A percentile compares a stretch with the other conserved stretches of the same genome.
Evolutionary conservation across 1,140 invertebrate species (phyloP).

Genomic region (Notospermus geniculatus): DNA sequence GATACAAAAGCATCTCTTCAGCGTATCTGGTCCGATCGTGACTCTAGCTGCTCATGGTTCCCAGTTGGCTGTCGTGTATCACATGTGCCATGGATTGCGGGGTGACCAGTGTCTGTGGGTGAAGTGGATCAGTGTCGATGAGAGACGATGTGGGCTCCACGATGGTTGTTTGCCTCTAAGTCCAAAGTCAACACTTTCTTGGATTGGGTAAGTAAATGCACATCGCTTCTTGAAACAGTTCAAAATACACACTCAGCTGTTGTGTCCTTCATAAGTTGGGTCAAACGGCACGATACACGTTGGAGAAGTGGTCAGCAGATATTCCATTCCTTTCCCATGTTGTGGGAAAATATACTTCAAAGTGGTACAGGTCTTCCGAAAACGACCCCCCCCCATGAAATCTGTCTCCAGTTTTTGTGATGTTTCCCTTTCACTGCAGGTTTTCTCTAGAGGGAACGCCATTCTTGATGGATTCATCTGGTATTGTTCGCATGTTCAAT

Average conservation of each 20-base stretch:
- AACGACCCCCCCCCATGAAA: no score
- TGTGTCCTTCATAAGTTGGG: no score
- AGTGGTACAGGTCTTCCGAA: no score
- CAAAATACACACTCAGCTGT: no score
- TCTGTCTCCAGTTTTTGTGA: no score
- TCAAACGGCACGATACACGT: no score
- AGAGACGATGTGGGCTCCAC: conserved; percentile 34
- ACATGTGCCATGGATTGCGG: conserved; percentile 47
- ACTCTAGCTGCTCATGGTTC: conserved; percentile 68
- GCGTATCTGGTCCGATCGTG: conserved; percentile 71
- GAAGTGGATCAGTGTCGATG: conserved; percentile 34
- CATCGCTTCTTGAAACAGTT: no score
- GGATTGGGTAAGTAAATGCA: conserved; percentile 66
- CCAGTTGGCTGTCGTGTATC: conserved; percentile 73
- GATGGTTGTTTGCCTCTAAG: conserved; percentile 66
- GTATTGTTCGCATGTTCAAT: conserved; percentile 64
- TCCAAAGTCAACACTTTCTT: conserved; percentile 68
- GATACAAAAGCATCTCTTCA: conserved; percentile 76
- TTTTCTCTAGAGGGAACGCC: conserved; percentile 71
- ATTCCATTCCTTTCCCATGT: no score
- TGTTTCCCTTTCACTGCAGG: no score
- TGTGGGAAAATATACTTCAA: no score
- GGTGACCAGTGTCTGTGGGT: conserved; percentile 58
- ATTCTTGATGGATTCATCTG: conserved; percentile 63
- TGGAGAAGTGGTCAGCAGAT: no score